Evolutionary conservation across 2,888 invertebrate genomes (phyloP), one percentile per base, ranked within the genome.

Genomic region (Cataglyphis rosenhaueri): DNA sequence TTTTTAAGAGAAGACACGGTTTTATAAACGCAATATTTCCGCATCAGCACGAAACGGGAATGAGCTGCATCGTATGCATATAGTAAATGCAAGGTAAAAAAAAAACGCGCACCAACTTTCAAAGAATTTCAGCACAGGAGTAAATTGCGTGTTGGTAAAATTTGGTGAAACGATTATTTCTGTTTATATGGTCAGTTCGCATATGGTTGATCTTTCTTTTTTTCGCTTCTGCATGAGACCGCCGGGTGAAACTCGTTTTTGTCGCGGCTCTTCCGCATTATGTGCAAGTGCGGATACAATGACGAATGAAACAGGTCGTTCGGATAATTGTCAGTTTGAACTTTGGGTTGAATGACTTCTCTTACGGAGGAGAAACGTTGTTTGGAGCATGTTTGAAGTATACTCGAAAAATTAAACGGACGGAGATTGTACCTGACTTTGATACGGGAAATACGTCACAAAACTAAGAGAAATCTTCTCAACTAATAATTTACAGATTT

Each of bases 171-270:
- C 70, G 44, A 79, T 78, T 68, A 79, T 79, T 79, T 48, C 44
- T 68, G 25, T 61, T 79, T 79, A 78, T 66, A 55, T 44, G 74
- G 61, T 35, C 44, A 3, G 65, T 32, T n/a, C 3, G 41, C 57
- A 44, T 68, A 57, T 15, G 55, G 55, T 83, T 29, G 38, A 68
- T 61, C 62, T 65, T 81, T 68, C 62, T 65, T 81, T 82, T 86
- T 86, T 85, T 84, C 52, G 61, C 64, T 81, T 75, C 66, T 81
- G 81, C 83, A 82, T 84, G 84, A 82, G 74, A 84, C 83, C 83
- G 81, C 81, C 82, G 85, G 89, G 86, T 85, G 85, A 87, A 87
- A 91, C 88, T 73, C 84, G 79, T 90, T 90, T 90, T 90, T 90
- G 85, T 88, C 89, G 83, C 87, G 81, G 64, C 84, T 84, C 65